Conservation (phyloP, 2,888 invertebrate genomes). For the Hypena proboscidalis region DNA sequence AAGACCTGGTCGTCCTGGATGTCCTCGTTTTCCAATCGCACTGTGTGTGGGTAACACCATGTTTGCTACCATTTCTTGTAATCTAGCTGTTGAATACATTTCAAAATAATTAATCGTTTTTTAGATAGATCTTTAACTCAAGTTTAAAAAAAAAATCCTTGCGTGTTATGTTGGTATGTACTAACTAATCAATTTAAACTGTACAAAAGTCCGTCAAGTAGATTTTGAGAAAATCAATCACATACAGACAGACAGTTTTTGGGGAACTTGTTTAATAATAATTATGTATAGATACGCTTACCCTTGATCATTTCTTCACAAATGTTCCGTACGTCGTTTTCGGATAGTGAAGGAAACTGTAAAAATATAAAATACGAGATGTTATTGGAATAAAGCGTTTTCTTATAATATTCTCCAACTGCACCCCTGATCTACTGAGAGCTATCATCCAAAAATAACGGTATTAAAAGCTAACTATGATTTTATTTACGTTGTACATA, state of each 20-base stretch:
- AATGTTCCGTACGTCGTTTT: slow-evolving; percentile 91
- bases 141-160: neutral
- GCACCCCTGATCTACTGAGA: too few species aligned
- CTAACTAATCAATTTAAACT: too few species aligned
- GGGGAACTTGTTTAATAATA: too few species aligned
- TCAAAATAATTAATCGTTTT: neutral
- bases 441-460: too few species aligned
- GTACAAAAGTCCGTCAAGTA: too few species aligned
- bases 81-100: slow-evolving; percentile 85
- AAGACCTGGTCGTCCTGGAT: slow-evolving; percentile 88
- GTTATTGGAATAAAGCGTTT: neutral
- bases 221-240: too few species aligned
- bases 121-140: neutral
- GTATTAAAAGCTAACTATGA: too few species aligned
- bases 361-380: slow-evolving; percentile 38
- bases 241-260: too few species aligned
- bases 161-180: too few species aligned
- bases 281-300: slow-evolving; percentile 51
- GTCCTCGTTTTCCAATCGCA: slow-evolving; percentile 87
- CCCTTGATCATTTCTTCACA: slow-evolving; percentile 92
- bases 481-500: too few species aligned
- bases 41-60: slow-evolving; percentile 88
- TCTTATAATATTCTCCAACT: too few species aligned
- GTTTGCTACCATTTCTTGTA: slow-evolving; percentile 88
- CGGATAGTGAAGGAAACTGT: slow-evolving; percentile 88